Evolutionary conservation across 2,888 invertebrate species (phyloP).

Genomic region (Noctua pronuba): DNA sequence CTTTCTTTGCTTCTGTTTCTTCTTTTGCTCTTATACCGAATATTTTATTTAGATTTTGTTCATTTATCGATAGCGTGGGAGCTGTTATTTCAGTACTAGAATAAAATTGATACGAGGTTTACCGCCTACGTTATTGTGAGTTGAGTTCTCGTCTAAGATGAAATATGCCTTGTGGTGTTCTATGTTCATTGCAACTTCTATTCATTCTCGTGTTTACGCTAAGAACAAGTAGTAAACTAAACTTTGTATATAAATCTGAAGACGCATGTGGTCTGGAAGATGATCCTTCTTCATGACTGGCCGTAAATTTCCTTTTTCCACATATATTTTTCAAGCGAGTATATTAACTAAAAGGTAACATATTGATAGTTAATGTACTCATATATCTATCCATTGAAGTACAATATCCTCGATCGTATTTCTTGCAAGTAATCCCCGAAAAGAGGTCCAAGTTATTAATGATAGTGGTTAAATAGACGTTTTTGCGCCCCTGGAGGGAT

Average conservation of each 20-base stretch:
- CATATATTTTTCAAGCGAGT: conserved; percentile 15
- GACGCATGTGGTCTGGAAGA: conserved; percentile 25
- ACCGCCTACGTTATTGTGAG: neutral
- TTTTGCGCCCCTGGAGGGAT: conserved; percentile 59
- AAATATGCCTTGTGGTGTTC: neutral
- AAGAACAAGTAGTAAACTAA: conserved; percentile 30
- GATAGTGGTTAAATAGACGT: conserved; percentile 69
- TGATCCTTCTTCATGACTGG: conserved; percentile 35
- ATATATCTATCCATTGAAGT: conserved; percentile 44
- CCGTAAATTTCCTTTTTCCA: conserved; percentile 26
- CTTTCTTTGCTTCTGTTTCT: conserved; percentile 80
- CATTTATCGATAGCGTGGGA: conserved; percentile 28
- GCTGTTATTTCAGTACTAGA: neutral
- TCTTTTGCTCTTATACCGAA: conserved; percentile 70
- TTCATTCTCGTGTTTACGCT: conserved; percentile 20
- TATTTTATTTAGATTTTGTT: conserved; percentile 64
- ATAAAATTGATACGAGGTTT: conserved; percentile 7
- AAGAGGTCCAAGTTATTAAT: conserved; percentile 69
- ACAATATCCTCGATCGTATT: conserved; percentile 61
- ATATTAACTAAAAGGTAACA: conserved; percentile 48
- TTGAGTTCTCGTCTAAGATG: neutral
- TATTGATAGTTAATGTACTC: conserved; percentile 48
- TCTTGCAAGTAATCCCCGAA: conserved; percentile 70
- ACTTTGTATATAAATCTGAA: conserved; percentile 50
- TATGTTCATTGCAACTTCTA: conserved; percentile 13